Base-by-base conservation (phyloP, 1,140 invertebrate genomes). In the Bombus waltoni region DNA sequence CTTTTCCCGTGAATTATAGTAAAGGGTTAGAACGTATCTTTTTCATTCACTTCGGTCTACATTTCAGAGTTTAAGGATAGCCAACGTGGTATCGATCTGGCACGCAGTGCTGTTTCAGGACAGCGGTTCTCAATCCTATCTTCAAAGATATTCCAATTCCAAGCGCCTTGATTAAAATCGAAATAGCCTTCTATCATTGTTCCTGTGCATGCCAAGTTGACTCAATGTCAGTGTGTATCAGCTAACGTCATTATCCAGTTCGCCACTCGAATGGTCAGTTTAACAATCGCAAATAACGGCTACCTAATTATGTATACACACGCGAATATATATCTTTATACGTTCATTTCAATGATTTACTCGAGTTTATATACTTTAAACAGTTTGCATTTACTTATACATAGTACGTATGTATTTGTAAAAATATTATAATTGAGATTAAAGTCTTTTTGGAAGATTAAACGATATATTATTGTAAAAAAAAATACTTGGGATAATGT, bases 41-140 rank as follows among this genome's bases (percentile, higher is more conserved):
- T 91, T 91, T 90, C 89, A 81, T 91, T 91, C 87, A 89, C 87
- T 90, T 92, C 81, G 86, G 91, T 90, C 85, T 90, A 90, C 90
- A 89, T 92, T 93, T 93, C 89, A 92, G 88, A 91, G 92, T 92
- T 93, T 94, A 92, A 92, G 90, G 92, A 86, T 92, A 90, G 87
- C 81, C 80, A 87, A 81, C 76, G 76, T 83, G 74, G 80, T 94
- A 94, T 94, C 92, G 93, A 94, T 94, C 92, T 93, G 92, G 62
- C 80, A 87, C 89, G 91, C 92, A 93, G 92, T 93, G 93, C 93
- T 93, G 92, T 93, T 93, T 91, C 92, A 93, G 93, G 89, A 88
- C 92, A 92, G 93, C 86, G 93, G 90, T 87, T 93, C 93, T 93
- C 93, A 94, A 92, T 90, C 79, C 82, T 76, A 40, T 78, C 86